phyloP scores from a whole-genome alignment of 2,888 invertebrate genomes.

The Schizaphis graminum region DNA sequence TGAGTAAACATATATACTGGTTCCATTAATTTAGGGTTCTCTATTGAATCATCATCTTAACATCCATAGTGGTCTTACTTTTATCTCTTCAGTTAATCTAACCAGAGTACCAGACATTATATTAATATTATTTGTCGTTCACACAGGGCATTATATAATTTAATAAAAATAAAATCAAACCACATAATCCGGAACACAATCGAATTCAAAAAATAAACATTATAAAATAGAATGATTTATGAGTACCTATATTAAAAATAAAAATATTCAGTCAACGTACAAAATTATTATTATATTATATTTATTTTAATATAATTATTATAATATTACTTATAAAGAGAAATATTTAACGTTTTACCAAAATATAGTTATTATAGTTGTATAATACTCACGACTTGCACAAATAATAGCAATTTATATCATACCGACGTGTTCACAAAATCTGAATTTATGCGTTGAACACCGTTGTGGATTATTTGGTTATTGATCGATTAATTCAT shows the following conservation, averaged over 20 bases:
- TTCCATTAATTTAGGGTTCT: constrained; percentile 53
- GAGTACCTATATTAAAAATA: neutral
- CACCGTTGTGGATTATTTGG: neutral
- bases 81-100: constrained; percentile 9
- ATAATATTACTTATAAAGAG: neutral
- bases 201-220: neutral
- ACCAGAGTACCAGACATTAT: neutral
- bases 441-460: neutral
- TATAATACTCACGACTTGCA: neutral
- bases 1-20: constrained; percentile 46
- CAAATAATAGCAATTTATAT: neutral
- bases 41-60: neutral
- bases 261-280: neutral
- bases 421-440: neutral
- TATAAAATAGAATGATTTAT: neutral
- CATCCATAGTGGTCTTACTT: constrained; percentile 18
- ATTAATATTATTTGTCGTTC: neutral
- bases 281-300: neutral
- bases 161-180: neutral
- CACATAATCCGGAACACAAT: neutral
- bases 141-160: neutral
- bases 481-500: neutral
- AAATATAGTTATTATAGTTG: neutral
- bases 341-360: neutral
- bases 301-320: neutral